Base-by-base conservation (phyloP, 1,140 invertebrate species). In the Caligus rogercresseyi region DNA sequence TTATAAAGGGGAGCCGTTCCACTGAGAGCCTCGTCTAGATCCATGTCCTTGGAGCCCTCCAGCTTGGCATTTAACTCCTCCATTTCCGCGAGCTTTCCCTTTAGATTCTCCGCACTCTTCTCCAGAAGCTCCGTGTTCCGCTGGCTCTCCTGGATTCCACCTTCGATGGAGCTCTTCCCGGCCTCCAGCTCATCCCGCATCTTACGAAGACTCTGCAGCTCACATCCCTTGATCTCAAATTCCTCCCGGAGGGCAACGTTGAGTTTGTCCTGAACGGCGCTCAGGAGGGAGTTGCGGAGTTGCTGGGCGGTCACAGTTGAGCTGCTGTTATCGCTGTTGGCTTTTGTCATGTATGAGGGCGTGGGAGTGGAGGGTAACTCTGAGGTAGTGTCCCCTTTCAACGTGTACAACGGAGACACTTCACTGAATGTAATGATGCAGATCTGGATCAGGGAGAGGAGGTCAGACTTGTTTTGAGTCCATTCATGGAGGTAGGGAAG, bases 401-500 rank as follows among this genome's bases (percentile, higher is more conserved):
- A 73, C 7, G 77, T 64, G 77, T 86, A 98, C 0, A 98, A 91
- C 24, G 95, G 95, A 59, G 93, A 93, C 67, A 86, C 79, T 64
- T 98, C 92, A 26, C 92, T 87, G 78, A 99, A 99, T 21, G 86
- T 86, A 56, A 85, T 78, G 61, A 87, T 85, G 84, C 98, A 87
- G 26, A 93, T 81, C 77, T 92, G 85, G 69, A 96, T 87, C 11
- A 96, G 75, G 24, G 83, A 83, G 3, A 86, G 71, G 65, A 97
- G 74, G 74, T 93, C 89, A 1, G 90, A 93, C 77, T 79, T 81
- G 73, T 87, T 85, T 66, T 84, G 80, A 68, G 82, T 80, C 95
- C 95, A 99, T 68, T 97, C 87, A 69, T 93, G 87, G 55, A 99
- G 77, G 78, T 95, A 98, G 4, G 94, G 94, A 65, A 98, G 76